Conservation (phyloP, 2,113 vertebrate genomes). For the Eclectus roratus region DNA sequence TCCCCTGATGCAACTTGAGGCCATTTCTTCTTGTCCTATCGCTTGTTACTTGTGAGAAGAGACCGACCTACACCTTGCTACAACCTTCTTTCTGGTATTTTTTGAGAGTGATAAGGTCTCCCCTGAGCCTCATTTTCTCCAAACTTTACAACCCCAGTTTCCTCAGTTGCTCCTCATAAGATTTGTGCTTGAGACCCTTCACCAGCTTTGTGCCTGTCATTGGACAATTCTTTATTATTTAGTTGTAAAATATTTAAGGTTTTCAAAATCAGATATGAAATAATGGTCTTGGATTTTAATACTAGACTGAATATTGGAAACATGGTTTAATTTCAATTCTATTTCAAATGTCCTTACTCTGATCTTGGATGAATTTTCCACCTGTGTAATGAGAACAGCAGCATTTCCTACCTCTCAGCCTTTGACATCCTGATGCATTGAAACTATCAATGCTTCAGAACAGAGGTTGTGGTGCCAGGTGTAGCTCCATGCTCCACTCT, state of each 20-base stretch:
- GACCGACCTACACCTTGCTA: no score
- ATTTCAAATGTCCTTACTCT: not conserved
- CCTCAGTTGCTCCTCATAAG: no score
- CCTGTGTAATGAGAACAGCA: not conserved
- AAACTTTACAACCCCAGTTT: no score
- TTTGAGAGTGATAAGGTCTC: no score
- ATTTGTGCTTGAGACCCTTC: no score
- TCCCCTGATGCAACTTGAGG: no score
- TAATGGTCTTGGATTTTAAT: not conserved
- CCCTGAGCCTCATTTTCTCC: no score
- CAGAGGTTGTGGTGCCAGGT: not conserved
- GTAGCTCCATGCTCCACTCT: not conserved
- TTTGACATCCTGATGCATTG: not conserved
- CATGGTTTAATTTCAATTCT: not conserved
- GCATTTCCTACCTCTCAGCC: not conserved
- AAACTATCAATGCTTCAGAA: fast-evolving
- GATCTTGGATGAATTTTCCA: not conserved
- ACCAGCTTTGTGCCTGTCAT: no score
- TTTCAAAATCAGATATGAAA: not conserved
- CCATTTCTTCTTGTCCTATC: no score
- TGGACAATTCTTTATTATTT: no score
- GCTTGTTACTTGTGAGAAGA: no score
- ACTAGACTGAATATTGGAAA: not conserved
- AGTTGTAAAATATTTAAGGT: not conserved
- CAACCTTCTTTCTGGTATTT: no score